A percentile compares a stretch with the other conserved stretches of the same genome.
These are phyloP conservation scores for Paracentrotus lividus DNA, from an alignment of 53 echinoderm and acorn worm species.

Conservation along the genomic window DNA sequence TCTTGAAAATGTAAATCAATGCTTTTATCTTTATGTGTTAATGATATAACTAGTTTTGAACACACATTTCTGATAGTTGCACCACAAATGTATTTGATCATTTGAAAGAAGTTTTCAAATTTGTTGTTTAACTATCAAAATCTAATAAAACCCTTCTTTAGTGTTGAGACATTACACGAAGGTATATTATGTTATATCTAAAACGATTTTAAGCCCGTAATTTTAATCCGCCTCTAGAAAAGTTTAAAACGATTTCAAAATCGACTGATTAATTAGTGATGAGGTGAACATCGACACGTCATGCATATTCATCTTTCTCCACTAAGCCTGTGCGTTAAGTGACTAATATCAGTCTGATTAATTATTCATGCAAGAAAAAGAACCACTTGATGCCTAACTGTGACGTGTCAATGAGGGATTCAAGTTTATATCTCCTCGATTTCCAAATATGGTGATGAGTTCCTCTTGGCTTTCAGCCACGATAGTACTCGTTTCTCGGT, in stretches of 20 bases:
- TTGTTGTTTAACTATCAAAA: no score
- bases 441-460: conserved; percentile 63
- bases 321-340: conserved; percentile 25
- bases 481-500: conserved; percentile 6
- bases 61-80: no score
- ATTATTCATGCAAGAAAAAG: conserved; percentile 21
- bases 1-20: no score
- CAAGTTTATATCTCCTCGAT: conserved; percentile 41
- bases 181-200: no score
- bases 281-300: background rate
- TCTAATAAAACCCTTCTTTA: no score
- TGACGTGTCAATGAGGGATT: conserved; percentile 54
- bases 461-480: conserved; percentile 60
- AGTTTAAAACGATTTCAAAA: background rate
- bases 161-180: no score
- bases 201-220: no score
- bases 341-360: conserved; percentile 23
- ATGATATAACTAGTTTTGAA: no score
- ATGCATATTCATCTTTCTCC: background rate
- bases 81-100: no score
- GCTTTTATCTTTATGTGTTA: no score
- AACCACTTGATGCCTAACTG: background rate
- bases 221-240: background rate
- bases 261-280: background rate
- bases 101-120: no score